Conservation (phyloP, 2,888 invertebrate genomes). For the Mycalesis mineus region DNA sequence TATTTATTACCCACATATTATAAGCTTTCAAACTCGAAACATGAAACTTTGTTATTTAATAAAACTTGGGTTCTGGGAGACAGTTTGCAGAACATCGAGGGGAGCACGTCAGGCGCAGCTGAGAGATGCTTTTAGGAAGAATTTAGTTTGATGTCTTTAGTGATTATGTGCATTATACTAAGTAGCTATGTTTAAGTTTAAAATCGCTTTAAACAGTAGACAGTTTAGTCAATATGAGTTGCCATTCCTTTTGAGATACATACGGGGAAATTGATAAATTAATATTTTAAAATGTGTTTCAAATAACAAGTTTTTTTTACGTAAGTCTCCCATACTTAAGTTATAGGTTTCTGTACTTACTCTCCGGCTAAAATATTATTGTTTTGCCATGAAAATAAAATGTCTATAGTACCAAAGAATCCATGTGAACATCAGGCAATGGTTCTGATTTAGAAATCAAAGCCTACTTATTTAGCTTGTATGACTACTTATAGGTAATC, state of each 20-base stretch:
- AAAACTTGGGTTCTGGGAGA: constrained; percentile 12
- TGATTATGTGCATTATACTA: background rate
- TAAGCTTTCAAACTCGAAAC: constrained; percentile 37
- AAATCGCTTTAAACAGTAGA: background rate
- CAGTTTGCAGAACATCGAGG: constrained; percentile 7
- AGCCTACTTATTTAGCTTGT: no score
- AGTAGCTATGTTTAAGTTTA: background rate
- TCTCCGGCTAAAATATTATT: no score
- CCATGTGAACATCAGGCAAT: no score
- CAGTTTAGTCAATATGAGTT: background rate
- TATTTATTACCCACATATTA: background rate
- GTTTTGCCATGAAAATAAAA: no score
- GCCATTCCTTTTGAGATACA: background rate
- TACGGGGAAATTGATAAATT: no score
- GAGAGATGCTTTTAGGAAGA: constrained; percentile 8
- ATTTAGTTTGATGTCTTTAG: background rate
- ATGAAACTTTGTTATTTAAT: constrained; percentile 17
- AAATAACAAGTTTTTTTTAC: no score
- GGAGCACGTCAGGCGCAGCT: constrained; percentile 9
- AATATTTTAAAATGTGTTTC: no score
- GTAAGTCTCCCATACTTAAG: no score
- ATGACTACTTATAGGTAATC: no score
- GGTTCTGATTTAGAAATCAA: no score
- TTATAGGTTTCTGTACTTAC: no score
- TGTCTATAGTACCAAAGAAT: no score